A percentile compares a stretch with the other conserved stretches of the same genome.
Conservation (phyloP, 2,888 invertebrate genomes). For the Mycalesis mineus region DNA sequence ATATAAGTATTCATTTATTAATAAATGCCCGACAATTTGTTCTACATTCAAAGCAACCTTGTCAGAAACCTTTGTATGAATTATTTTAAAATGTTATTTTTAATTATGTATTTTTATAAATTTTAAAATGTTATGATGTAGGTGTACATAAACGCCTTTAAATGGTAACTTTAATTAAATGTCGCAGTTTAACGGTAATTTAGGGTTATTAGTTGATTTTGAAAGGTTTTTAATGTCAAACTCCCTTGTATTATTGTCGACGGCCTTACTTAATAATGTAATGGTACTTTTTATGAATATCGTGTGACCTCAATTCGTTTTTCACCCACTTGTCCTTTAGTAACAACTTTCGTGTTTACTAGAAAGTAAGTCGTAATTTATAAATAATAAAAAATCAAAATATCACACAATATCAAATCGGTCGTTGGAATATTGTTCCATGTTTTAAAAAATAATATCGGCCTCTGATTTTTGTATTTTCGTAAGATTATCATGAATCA, state of each 20-base stretch:
- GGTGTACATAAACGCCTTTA: slow-evolving; percentile 17
- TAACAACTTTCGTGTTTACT: not conserved
- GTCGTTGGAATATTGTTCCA: too few species aligned
- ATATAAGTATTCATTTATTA: too few species aligned
- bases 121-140: slow-evolving; percentile 9
- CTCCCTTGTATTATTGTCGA: not conserved
- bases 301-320: not conserved
- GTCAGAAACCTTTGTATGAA: not conserved
- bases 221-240: slow-evolving; percentile 11
- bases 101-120: not conserved
- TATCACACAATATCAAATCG: too few species aligned
- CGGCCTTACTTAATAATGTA: not conserved
- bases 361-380: not conserved
- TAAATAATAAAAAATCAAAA: not conserved
- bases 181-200: slow-evolving; percentile 4
- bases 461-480: too few species aligned
- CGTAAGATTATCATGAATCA: too few species aligned
- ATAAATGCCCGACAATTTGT: not conserved
- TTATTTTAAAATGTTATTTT: not conserved
- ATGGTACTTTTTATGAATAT: not conserved
- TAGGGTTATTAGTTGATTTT: slow-evolving; percentile 3
- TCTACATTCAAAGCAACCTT: not conserved
- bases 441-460: too few species aligned
- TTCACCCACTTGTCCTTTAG: not conserved
- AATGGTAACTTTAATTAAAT: slow-evolving; percentile 8